Percentiles rank a stretch among this genome's conserved stretches.
Evolutionary conservation across 2,888 invertebrate species (phyloP).

Genomic region (Drosophila neoperkinsi): DNA sequence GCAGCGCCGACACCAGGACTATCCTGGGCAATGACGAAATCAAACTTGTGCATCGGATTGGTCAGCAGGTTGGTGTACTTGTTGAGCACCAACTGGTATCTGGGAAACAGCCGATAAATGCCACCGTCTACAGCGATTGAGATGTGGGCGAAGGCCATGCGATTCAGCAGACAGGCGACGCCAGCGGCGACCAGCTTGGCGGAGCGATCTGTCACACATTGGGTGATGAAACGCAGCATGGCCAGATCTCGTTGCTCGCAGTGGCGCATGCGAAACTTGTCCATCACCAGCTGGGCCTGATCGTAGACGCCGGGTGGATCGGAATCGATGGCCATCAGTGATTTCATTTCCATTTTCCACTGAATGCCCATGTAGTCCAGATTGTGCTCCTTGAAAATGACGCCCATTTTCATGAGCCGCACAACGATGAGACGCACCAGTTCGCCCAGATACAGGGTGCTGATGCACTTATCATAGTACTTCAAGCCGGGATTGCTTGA

Average conservation of each 20-base stretch:
- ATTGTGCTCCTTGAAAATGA: slow-evolving; percentile 50
- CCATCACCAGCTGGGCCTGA: slow-evolving; percentile 92
- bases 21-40: slow-evolving; percentile 55
- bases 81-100: slow-evolving; percentile 40
- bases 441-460: slow-evolving; percentile 99
- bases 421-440: slow-evolving; percentile 93
- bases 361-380: slow-evolving; percentile 47
- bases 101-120: slow-evolving; percentile 60
- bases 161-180: slow-evolving; percentile 86
- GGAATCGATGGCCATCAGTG: slow-evolving; percentile 97
- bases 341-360: slow-evolving; percentile 95
- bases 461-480: slow-evolving; percentile 92
- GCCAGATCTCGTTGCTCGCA: slow-evolving; percentile 94
- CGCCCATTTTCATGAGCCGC: slow-evolving; percentile 90
- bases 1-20: slow-evolving; percentile 73
- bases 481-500: slow-evolving; percentile 93
- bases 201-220: slow-evolving; percentile 93
- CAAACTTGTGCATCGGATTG: slow-evolving; percentile 36
- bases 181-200: slow-evolving; percentile 96
- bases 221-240: slow-evolving; percentile 94
- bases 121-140: slow-evolving; percentile 65
- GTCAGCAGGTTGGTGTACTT: slow-evolving; percentile 15
- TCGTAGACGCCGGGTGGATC: slow-evolving; percentile 91
- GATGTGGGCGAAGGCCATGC: slow-evolving; percentile 33
- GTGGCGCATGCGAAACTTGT: slow-evolving; percentile 88